phyloP scores from a whole-genome alignment of 2,888 invertebrate species.

The Epirrhoe alternata region DNA sequence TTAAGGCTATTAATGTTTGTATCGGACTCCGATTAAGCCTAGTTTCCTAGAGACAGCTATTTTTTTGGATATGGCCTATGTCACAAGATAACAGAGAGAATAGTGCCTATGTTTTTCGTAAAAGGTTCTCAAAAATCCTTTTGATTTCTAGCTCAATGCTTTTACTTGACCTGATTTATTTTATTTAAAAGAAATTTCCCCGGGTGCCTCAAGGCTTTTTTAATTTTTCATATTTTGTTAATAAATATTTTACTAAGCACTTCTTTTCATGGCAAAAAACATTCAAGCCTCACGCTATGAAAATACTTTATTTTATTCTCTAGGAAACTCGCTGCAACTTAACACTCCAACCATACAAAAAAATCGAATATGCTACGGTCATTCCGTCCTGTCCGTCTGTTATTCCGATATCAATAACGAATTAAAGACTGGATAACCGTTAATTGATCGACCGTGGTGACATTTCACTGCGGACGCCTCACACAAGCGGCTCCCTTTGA shows the following conservation, averaged over 20 bases:
- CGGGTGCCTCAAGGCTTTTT: not conserved
- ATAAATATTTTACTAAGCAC: not conserved
- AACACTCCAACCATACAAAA: slow-evolving; percentile 49
- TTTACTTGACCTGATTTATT: no score
- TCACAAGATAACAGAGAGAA: slow-evolving; percentile 29
- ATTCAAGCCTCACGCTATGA: not conserved
- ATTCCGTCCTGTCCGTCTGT: slow-evolving; percentile 57
- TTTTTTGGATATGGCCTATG: slow-evolving; percentile 48
- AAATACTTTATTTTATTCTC: not conserved
- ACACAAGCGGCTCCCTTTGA: slow-evolving; percentile 75
- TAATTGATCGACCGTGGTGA: slow-evolving; percentile 82
- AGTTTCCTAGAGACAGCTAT: slow-evolving; percentile 61
- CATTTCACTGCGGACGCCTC: slow-evolving; percentile 76
- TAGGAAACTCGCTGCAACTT: slow-evolving; percentile 20
- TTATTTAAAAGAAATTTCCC: not conserved
- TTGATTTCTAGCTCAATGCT: no score
- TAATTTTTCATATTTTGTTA: not conserved
- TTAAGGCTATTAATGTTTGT: slow-evolving; percentile 61
- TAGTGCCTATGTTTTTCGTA: no score
- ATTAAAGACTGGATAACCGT: slow-evolving; percentile 70
- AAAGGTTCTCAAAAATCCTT: no score
- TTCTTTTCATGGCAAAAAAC: no score
- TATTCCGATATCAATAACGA: slow-evolving; percentile 75
- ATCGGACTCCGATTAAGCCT: slow-evolving; percentile 54
- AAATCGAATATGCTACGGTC: slow-evolving; percentile 63